A percentile compares a stretch with the other conserved stretches of the same genome.
Conservation (phyloP, 2,113 vertebrate species). For the Melanocharis versteri region DNA sequence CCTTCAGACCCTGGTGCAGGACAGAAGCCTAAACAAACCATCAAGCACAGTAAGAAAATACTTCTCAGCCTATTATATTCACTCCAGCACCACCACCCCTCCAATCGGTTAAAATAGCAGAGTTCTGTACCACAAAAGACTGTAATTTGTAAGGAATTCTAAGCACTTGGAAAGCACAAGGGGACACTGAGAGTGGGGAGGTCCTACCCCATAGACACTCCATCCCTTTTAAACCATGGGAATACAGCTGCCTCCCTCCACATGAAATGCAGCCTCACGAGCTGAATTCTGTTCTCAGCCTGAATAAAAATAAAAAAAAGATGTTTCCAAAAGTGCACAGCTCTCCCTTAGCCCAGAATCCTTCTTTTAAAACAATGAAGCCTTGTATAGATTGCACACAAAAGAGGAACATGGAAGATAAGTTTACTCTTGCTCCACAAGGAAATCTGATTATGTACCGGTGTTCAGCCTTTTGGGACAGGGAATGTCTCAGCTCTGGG, state of each 20-base stretch:
- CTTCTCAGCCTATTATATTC: conserved; percentile 26
- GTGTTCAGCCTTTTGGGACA: neutral
- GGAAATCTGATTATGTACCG: neutral
- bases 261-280: neutral
- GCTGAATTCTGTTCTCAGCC: neutral
- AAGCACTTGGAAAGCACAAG: conserved; percentile 39
- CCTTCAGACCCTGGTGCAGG: neutral
- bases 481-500: neutral
- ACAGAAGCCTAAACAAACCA: conserved; percentile 30
- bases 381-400: neutral
- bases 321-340: conserved; percentile 2
- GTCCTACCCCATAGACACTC: neutral
- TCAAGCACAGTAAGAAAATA: conserved; percentile 11
- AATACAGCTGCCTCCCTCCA: neutral
- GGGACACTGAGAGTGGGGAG: neutral
- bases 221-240: conserved; percentile 33
- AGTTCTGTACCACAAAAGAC: conserved; percentile 26
- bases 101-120: conserved; percentile 20
- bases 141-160: conserved; percentile 58
- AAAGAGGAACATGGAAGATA: neutral
- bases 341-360: neutral
- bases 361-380: neutral
- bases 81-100: neutral
- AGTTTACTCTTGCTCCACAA: neutral
- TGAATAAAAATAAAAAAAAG: neutral